Evolutionary conservation across 2,113 vertebrate species (phyloP), one percentile per base, ranked within the genome.

Genomic region (Neogale vison): DNA sequence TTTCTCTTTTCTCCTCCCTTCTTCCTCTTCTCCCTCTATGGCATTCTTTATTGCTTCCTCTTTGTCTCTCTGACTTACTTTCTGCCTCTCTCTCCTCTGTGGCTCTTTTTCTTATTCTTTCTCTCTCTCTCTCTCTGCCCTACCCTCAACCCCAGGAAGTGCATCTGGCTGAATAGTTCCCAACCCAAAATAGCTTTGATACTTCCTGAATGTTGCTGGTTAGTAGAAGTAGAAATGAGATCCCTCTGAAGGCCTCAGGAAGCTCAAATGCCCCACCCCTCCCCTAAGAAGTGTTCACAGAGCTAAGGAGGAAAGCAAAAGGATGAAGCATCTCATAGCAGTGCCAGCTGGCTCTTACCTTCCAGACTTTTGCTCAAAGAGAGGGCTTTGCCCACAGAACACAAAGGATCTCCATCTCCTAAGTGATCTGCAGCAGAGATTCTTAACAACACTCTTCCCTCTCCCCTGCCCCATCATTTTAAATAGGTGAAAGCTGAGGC

Each of bases 101-200:
- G 17, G 63, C 4, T 87, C 31, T 88, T 3, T 74, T 57, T 67
- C 57, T 90, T 36, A 11, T 29, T 74, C 7, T 61, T 17, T 42
- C 21, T 36, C 15, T 42, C 24, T 36, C 15, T 42, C 24, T 92
- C 45, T 92, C 15, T 90, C 55, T 65, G 45, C 13, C 23, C 24
- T 20, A 83, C 3, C 1, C 31, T 61, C 52, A 86, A 63, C 8
- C 52, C 42, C 26, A 92, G 63, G 11, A 55, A 59, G 34, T 81
- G 42, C 92, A 72, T 81, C 18, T 97, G 36, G 23, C 14, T 76
- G 36, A 94, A 86, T n/a, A 95, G 5, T 20, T 97, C 85, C 52
- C 59, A 89, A 96, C 17, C 4, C n/a, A 85, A 96, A 97, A 93
- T 83, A 95, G 17, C n/a, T 90, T 15, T 94, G 63, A 61, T 82